Evolutionary conservation across 2,888 invertebrate genomes (phyloP), one percentile per base, ranked within the genome.

Genomic region (Lutraria lutraria): DNA sequence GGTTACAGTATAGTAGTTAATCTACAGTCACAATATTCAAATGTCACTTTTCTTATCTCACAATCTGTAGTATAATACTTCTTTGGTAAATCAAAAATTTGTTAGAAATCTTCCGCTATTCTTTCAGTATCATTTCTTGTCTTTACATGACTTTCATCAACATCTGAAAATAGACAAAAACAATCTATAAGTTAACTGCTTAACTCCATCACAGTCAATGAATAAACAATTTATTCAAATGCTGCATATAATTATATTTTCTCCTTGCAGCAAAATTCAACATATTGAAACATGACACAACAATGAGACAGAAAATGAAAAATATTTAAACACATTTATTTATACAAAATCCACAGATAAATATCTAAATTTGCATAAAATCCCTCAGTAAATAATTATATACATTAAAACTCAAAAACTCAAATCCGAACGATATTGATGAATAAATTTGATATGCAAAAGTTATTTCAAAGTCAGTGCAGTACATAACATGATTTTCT

Each of bases 91-190:
- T 29, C 72, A 43, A 53, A 34, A 43, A 43, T 43, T 76, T 6
- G 34, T 31, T 25, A 16, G 76, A 31, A 34, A 76, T 76, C 0
- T 76, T 31, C 31, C 0, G 43, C 31, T 72, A 72, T 72, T 76
- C 76, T 34, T 25, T 76, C 76, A 76, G 19, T 15, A 19, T 31
- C 34, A 16, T 34, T 16, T 34, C 76, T 31, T 10, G 19, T 31
- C 76, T 34, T 34, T 31, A 43, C 31, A 10, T 76, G 8, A 76
- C 16, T 19, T 34, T 31, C 29, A 34, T 76, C 76, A 76, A 34
- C 31, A 76, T 76, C 76, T 76, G 76, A 76, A 76, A 76, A 76
- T 76, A 76, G 34, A 76, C 76, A 76, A 76, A 72, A 16, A 68
- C 63, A 68, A 68, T 12, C 63, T 13, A n/a, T 68, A 68, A 68